Conservation (phyloP, 2,797 vertebrate species). For the Glyptemys insculpta region DNA sequence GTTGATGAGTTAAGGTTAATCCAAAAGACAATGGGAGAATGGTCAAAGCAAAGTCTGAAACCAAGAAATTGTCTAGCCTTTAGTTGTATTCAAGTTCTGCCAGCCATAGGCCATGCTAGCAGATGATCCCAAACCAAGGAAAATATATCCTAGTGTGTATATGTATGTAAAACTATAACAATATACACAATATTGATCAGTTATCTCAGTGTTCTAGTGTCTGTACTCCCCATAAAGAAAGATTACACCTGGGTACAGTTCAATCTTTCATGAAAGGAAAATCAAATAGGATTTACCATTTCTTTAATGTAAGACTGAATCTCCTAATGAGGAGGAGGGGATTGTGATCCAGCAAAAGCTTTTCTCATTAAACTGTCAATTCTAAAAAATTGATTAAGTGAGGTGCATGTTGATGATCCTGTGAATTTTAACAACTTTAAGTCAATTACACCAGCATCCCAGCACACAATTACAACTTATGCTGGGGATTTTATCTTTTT, state of each 20-base stretch:
- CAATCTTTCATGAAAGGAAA: constrained; percentile 33
- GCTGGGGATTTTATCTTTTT: not conserved
- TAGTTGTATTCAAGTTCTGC: not conserved
- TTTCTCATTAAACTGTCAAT: constrained; percentile 68
- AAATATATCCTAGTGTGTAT: not conserved
- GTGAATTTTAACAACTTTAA: constrained; percentile 64
- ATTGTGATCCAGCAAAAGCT: constrained; percentile 55
- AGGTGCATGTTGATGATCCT: constrained; percentile 23
- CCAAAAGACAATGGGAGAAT: constrained; percentile 47
- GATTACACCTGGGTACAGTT: constrained; percentile 38
- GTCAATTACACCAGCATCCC: constrained; percentile 42
- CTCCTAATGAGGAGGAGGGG: constrained; percentile 46
- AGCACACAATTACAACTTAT: not conserved
- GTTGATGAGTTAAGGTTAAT: constrained; percentile 68
- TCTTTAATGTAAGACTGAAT: constrained; percentile 50
- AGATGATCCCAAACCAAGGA: not conserved
- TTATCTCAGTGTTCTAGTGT: not conserved
- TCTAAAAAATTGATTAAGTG: constrained; percentile 64
- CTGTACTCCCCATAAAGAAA: constrained; percentile 23
- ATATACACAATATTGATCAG: not conserved
- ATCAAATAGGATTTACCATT: constrained; percentile 53
- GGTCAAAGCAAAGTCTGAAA: constrained; percentile 62
- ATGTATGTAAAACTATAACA: accelerated
- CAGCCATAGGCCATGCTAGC: not conserved
- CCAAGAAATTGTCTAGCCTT: constrained; percentile 43